Evolutionary conservation across 2,797 vertebrate species (phyloP), one percentile per base, ranked within the genome.

Genomic region (Perodicticus potto): DNA sequence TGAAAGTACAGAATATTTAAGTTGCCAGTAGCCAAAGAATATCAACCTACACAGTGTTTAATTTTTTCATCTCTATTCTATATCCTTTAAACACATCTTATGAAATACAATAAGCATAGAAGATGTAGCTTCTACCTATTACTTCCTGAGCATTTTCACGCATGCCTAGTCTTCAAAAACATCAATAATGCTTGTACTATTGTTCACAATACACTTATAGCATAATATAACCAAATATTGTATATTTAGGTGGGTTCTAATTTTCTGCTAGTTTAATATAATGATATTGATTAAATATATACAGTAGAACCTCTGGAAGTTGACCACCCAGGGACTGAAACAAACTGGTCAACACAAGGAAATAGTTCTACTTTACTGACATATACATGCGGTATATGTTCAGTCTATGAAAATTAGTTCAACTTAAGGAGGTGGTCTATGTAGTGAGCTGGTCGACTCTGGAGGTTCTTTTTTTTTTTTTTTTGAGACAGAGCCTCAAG

Each of bases 1-100:
- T 94, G 63, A 94, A 93, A 96, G 23, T 63, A 59, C 23, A 84
- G 22, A 83, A 82, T 83, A 94, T 83, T 72, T 70, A 67, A 87
- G 72, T 80, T 93, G n/a, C 40, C 70, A 95, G 53, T 65, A 91
- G n/a, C 23, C 49, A 84, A 0, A 74, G 12, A 78, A 53, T 45
- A 84, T 23, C 45, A 73, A 53, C 3, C 53, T 55, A 67, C 32
- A 83, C 49, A 90, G 12, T 69, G 57, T 84, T 91, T 83, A 67
- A 77, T 81, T 76, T 88, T 88, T 92, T 40, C 81, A 20, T 84
- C 29, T 83, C 37, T 34, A 85, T 57, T 90, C 81, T 67, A 73
- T 13, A 77, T 9, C 77, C 13, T 37, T 59, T 32, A 6, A 73
- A 84, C 5, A 37, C 2, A 65, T 34, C 14, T 74, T 86, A 45